Evolutionary conservation across 2,113 vertebrate genomes (phyloP), one percentile per base, ranked within the genome.

Genomic region (Caretta caretta): DNA sequence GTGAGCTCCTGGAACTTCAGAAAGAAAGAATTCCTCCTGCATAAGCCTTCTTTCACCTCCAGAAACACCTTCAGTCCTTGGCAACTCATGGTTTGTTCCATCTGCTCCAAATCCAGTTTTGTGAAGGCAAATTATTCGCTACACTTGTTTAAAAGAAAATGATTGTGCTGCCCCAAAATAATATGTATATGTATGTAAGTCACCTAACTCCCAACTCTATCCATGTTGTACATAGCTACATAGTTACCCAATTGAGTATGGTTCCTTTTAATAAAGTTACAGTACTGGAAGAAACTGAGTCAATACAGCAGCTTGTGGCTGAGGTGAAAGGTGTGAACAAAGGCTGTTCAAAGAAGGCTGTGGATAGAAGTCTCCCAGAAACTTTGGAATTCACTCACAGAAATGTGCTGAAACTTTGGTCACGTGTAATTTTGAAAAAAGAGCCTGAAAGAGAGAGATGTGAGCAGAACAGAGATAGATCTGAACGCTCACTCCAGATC

Each of bases 21-120:
- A 69, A 79, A 48, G 35, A 51, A 95, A 85, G 5, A 11, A 65
- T 90, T 57, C 8, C 2, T 82, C 8, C 22, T 85, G 6, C 10
- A 86, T 6, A 13, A 84, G 57, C 4, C 2, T 48, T 62, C 76
- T 50, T 86, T n/a, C 25, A 46, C 27, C 2, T 80, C 3, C 42
- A 72, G 42, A 88, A 94, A 87, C 16, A 9, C 8, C 69, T 88
- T 50, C 17, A 81, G 16, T 42, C 57, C 24, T 6, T 29, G 35
- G n/a, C 16, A 14, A 31, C 2, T 48, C 84, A 76, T 1, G 0
- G n/a, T n/a, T n/a, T n/a, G n/a, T 79, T 92, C 62, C 0, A 0
- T 35, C 57, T 81, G 16, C n/a, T 96, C 86, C 82, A 53, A 89
- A 24, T 6, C 2, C 22, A 50, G 8, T 31, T 86, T 35, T 82